Base-by-base conservation (phyloP, 1,140 invertebrate genomes). In the Argopecten irradians region DNA sequence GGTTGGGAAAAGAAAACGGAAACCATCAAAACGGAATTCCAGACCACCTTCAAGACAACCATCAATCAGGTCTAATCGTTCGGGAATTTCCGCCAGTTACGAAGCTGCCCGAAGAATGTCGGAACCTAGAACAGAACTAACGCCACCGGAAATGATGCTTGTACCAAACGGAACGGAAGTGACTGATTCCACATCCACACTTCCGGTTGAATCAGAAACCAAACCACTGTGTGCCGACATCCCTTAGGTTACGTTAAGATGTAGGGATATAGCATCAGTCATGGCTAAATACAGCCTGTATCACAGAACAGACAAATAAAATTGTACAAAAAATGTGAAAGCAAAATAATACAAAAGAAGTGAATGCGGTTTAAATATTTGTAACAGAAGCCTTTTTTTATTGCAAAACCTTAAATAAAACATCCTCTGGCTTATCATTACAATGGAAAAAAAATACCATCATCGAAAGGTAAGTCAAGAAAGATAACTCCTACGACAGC, bases 21-120 rank as follows among this genome's bases (percentile, higher is more conserved):
- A 71, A n/a, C 55, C 55, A 71, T 71, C 55, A 1, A 71, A 71
- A 71, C 55, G 55, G 2, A n/a, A 71, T 28, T 71, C 55, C 19
- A n/a, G 55, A 28, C 55, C 55, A n/a, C 55, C 55, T 8, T 71
- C 55, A 8, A 22, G 55, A 28, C 55, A 71, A n/a, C 55, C 55
- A 71, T 71, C 55, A 28, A 1, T 71, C 55, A 71, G n/a, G 55
- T 71, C 55, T 28, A 8, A 71, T 28, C 55, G 55, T 71, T 71
- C 55, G 55, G 55, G 55, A 0, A 71, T 71, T 71, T 71, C 55
- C 55, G 55, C 55, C n/a, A 71, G 55, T 28, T 71, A 71, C 55
- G 55, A 71, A 71, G 55, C 55, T 71, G 55, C 55, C 55, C 55
- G 55, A 28, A 71, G 55, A 71, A 71, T 71, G 55, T 71, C 55